Evolutionary conservation across 2,888 invertebrate species (phyloP).

Genomic region (Flabesymbios commensalis): DNA sequence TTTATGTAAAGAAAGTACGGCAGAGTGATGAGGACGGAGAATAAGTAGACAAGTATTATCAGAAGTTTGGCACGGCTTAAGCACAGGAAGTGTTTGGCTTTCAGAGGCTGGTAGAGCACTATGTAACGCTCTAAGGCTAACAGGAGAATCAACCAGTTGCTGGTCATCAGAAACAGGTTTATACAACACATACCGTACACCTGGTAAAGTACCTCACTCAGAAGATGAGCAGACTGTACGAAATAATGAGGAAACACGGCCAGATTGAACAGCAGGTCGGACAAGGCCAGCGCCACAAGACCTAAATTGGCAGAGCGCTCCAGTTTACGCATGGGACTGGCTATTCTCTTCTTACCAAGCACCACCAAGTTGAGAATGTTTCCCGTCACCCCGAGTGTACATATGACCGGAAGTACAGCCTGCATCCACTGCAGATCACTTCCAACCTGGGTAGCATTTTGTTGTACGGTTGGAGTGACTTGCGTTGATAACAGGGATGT

Average conservation of each 20-base stretch:
- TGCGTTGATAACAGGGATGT: too few relatives aligned
- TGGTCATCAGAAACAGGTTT: constrained; percentile 67
- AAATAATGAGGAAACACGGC: constrained; percentile 66
- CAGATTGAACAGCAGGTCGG: constrained; percentile 69
- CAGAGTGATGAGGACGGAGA: constrained; percentile 71
- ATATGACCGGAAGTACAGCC: constrained; percentile 72
- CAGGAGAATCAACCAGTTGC: constrained; percentile 77
- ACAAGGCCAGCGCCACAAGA: constrained; percentile 74
- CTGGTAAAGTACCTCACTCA: constrained; percentile 31
- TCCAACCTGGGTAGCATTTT: neutral
- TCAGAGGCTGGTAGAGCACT: constrained; percentile 75
- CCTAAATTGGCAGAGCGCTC: constrained; percentile 79
- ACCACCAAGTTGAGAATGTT: constrained; percentile 79
- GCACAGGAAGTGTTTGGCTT: constrained; percentile 40
- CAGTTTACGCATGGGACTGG: constrained; percentile 68
- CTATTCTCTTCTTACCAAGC: constrained; percentile 67
- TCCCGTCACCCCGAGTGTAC: constrained; percentile 75
- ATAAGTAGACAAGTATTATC: constrained; percentile 70
- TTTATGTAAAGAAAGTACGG: constrained; percentile 58
- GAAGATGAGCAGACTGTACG: too few relatives aligned
- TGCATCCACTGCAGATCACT: constrained; percentile 6
- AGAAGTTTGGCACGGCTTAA: constrained; percentile 65
- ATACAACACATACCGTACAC: constrained; percentile 47
- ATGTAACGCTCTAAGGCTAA: constrained; percentile 76
- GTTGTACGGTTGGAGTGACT: too few relatives aligned